These are phyloP conservation scores for Clostera curtula DNA, from an alignment of 2,888 invertebrate species.

Conservation along the genomic window DNA sequence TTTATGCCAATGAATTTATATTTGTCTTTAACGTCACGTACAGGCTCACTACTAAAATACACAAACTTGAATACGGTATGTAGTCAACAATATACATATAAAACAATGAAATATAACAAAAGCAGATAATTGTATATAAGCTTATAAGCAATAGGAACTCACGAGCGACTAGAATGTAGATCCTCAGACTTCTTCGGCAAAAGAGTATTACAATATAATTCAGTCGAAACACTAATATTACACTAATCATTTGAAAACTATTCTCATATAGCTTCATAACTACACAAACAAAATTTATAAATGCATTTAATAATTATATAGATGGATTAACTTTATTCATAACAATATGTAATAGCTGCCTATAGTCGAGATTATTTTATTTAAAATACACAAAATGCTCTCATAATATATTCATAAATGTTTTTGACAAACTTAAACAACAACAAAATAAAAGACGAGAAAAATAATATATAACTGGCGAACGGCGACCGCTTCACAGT, in stretches of 20 bases:
- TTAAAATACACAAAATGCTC: conserved; percentile 33
- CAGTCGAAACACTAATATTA: conserved; percentile 50
- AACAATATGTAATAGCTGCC: conserved; percentile 56
- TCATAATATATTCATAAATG: conserved; percentile 13
- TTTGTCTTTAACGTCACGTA: background rate
- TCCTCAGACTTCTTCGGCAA: conserved; percentile 52
- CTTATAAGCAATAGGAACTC: conserved; percentile 22
- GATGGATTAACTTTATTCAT: conserved; percentile 22
- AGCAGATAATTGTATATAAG: conserved; percentile 3
- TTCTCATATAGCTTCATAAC: conserved; percentile 23
- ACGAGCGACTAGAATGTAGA: conserved; percentile 24
- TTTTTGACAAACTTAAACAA: conserved; percentile 15
- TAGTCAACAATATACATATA: background rate
- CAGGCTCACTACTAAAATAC: no score
- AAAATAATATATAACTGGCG: conserved; percentile 11
- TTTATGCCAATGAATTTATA: conserved; percentile 16
- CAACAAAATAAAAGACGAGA: no score
- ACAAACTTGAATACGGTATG: no score
- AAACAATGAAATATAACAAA: conserved; percentile 6
- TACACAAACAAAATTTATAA: conserved; percentile 19
- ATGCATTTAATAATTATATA: conserved; percentile 16
- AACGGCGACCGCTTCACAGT: conserved; percentile 12
- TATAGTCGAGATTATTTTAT: conserved; percentile 47
- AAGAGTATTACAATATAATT: conserved; percentile 37
- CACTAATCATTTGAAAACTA: conserved; percentile 31